Conservation (phyloP, 2,888 invertebrate species). For the Synergus gifuensis region DNA sequence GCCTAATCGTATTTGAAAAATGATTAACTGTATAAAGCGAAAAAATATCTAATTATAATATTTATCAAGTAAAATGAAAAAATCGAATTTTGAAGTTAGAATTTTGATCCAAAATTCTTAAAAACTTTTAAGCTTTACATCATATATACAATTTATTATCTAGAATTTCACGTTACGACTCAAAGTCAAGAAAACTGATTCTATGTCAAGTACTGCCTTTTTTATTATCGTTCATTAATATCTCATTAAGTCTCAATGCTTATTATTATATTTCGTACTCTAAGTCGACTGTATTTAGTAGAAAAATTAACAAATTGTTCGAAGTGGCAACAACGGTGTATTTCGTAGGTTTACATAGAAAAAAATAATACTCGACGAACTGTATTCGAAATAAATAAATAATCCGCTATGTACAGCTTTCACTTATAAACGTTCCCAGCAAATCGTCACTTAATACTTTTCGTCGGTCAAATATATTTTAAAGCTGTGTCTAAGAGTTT, state of each 20-base stretch:
- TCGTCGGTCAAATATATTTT: background rate
- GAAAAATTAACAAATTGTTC: background rate
- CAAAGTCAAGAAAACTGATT: background rate
- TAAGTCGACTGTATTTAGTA: background rate
- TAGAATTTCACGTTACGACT: background rate
- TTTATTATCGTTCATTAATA: constrained; percentile 2
- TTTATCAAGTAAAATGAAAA: too few relatives aligned
- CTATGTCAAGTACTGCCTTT: background rate
- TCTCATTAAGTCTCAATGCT: background rate
- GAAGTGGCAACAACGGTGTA: constrained; percentile 6
- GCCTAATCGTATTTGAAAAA: too few relatives aligned
- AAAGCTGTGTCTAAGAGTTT: background rate
- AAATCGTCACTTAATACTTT: constrained; percentile 14
- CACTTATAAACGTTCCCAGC: background rate
- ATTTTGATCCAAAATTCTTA: background rate
- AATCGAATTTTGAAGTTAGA: too few relatives aligned
- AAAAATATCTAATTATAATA: too few relatives aligned
- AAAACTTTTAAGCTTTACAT: background rate
- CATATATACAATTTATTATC: background rate
- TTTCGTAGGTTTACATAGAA: constrained; percentile 26
- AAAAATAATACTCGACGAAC: constrained; percentile 33
- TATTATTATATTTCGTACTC: constrained; percentile 1
- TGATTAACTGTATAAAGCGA: too few relatives aligned
- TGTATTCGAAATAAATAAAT: constrained; percentile 36
- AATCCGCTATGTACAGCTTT: constrained; percentile 23